Base-by-base conservation (phyloP, 2,888 invertebrate genomes). In the Glyphotaelius pellucidus region DNA sequence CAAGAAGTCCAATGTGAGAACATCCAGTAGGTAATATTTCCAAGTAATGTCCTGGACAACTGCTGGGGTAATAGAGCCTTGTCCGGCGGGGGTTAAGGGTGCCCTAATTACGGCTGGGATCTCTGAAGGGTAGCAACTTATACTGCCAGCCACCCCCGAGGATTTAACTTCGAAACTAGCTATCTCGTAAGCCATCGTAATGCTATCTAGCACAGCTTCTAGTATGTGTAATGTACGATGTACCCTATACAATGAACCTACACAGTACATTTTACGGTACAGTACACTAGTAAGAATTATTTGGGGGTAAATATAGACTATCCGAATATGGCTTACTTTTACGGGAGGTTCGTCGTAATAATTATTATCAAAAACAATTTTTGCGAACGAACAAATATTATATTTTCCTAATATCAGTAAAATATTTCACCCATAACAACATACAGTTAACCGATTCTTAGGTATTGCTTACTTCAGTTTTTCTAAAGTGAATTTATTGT, bases 1-100 rank as follows among this genome's bases (percentile, higher is more conserved):
- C 67, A 67, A 67, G 67, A 67, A 67, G 67, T 67, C 67, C 67
- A 67, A 67, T 67, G 67, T 67, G 67, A 67, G 67, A 67, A n/a
- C 67, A 67, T 67, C n/a, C 25, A 67, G 25, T 67, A 67, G 25
- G 67, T 67, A 67, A n/a, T 67, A 67, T 67, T 67, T 67, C 25
- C 67, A 9, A 67, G 25, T 67, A 67, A 67, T 67, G 67, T 67
- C 25, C 67, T 67, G 67, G 67, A n/a, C 67, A 67, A 67, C 67
- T n/a, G 67, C n/a, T 67, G 25, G 67, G 25, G 9, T 67, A 67
- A 67, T 67, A 67, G 67, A 67, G 67, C 67, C 67, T 67, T 67
- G 67, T 67, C 67, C 67, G 67, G 67, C 67, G n/a, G 67, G n/a
- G 67, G 67, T 67, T 67, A 67, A 67, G 67, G 67, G 67, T 67